Evolutionary conservation across 2,888 invertebrate species (phyloP), one percentile per base, ranked within the genome.

Genomic region (Monopis laevigella): DNA sequence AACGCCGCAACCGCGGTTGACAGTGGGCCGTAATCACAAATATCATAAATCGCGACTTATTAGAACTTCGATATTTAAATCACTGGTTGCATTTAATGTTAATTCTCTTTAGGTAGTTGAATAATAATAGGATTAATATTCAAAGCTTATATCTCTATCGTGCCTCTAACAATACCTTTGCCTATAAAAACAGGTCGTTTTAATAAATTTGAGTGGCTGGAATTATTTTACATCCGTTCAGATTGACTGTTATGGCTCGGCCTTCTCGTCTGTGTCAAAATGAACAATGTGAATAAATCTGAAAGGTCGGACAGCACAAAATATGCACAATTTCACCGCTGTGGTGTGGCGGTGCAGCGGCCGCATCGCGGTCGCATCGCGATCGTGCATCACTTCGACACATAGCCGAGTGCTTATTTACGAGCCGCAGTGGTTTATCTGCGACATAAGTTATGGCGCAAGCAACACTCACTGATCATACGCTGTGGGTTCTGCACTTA

Each of bases 361-460:
- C n/a, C n/a, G n/a, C n/a, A n/a, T n/a, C n/a, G n/a, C n/a, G n/a
- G n/a, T n/a, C n/a, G 21, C 36, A 36, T 36, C 36, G 36, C 36
- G 21, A 21, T 36, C 36, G 36, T 36, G 36, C 36, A 36, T 36
- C 36, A 36, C 36, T 36, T 36, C 36, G 36, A 36, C 36, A 36
- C 36, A 36, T 36, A 36, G 36, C 36, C 36, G 19, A 21, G 36
- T n/a, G 17, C 13, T 35, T 36, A 36, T 36, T 36, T 36, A 36
- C 36, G 36, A 36, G 21, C 21, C 19, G 21, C 36, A 36, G 21
- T 36, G 36, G 21, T 36, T 36, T 36, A 36, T 36, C 36, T 19
- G 36, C 12, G 36, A 36, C 36, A 36, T 36, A 12, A 36, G n/a
- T 36, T 36, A 36, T 21, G 12, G 16, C 19, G 6, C 36, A 17